These are phyloP conservation scores for Benthosema pterotum DNA, from an alignment of 2,797 vertebrate genomes.

Conservation along the genomic window DNA sequence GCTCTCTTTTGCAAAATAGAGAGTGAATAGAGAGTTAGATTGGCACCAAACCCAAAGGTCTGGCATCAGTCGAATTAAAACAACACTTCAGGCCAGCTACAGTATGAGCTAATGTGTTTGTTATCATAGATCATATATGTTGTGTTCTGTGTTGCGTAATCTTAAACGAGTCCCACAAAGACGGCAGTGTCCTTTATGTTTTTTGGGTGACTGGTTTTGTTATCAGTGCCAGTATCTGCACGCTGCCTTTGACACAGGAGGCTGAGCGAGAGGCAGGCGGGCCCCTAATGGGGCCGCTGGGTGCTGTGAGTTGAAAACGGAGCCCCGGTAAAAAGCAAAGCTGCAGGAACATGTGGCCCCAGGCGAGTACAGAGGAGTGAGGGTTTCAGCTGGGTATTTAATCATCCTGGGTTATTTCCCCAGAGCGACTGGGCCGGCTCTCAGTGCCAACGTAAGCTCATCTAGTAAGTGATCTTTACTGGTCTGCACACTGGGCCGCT, in stretches of 20 bases:
- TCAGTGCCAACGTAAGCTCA: not conserved
- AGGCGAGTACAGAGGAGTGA: constrained; percentile 40
- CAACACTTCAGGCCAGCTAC: too few relatives aligned
- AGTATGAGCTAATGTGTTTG: too few relatives aligned
- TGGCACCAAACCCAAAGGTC: too few relatives aligned
- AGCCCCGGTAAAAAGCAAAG: constrained; percentile 34
- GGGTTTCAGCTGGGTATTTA: constrained; percentile 51
- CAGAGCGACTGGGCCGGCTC: not conserved
- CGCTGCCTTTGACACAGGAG: not conserved
- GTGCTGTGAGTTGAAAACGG: constrained; percentile 35
- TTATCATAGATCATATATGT: too few relatives aligned
- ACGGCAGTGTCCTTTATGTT: not conserved
- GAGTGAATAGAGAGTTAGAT: too few relatives aligned
- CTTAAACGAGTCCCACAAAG: not conserved
- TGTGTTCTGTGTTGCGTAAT: not conserved
- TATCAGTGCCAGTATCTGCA: constrained; percentile 4
- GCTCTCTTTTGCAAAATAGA: too few relatives aligned
- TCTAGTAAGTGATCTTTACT: not conserved
- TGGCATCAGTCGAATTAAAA: too few relatives aligned
- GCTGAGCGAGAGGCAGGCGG: too few relatives aligned
- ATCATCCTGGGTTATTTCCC: not conserved
- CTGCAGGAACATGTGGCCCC: constrained; percentile 34
- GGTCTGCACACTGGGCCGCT: not conserved
- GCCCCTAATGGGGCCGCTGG: constrained; percentile 15
- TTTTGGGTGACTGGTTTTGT: constrained; percentile 1